Evolutionary conservation across 2,888 invertebrate genomes (phyloP), one percentile per base, ranked within the genome.

Genomic region (Aphidoletes aphidimyza): DNA sequence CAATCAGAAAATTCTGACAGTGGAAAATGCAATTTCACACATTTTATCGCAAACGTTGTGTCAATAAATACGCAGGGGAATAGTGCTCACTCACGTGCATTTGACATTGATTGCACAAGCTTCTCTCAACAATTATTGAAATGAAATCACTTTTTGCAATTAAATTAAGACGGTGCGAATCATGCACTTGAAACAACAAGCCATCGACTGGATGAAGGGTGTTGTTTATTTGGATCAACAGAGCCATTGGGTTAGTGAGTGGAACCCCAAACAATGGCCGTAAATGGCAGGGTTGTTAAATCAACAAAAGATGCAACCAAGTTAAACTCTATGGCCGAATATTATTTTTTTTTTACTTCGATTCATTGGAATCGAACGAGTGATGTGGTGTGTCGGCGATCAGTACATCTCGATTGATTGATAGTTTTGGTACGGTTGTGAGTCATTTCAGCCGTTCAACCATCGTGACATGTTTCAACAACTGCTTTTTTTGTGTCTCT

Each of bases 351-450:
- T n/a, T 54, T 54, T 54, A 11, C 22, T 14, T 54, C n/a, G 22
- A 11, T 54, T 54, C 54, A 54, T 42, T 54, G 54, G n/a, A n/a
- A n/a, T 81, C 37, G 37, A 37, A 37, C 17, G 37, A 37, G 22
- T 37, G 81, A 81, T 78, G 36, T 36, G 78, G 14, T 59, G n/a
- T n/a, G 26, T 22, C 59, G 30, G 19, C 14, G 59, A 59, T 34
- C 81, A 19, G 54, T n/a, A 19, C 54, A 37, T 81, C 81, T 37
- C 81, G 37, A 81, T 81, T 81, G 81, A 81, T 81, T 81, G 81
- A 81, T 81, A 37, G 81, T 81, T 37, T 34, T 19, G 36, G 14
- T 34, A 36, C 14, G 14, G 36, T 34, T 22, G 37, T 37, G 37
- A 81, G 81, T 81, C 37, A 37, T 37, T 19, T 36, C 22, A 22